Evolutionary conservation across 2,888 invertebrate genomes (phyloP).

Genomic region (Morinoia aosen): DNA sequence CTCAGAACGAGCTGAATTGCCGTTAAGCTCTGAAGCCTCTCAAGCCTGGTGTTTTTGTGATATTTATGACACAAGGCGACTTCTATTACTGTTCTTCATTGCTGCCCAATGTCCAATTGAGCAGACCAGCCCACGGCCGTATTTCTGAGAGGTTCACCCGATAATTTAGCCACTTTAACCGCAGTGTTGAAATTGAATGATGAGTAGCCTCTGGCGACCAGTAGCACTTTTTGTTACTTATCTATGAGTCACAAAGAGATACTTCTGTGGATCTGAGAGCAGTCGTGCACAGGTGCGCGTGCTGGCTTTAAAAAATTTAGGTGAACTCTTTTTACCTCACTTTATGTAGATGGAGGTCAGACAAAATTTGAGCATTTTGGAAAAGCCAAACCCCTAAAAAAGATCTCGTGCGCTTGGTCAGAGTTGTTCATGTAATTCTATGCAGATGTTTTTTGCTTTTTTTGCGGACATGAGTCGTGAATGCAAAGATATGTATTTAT

Average conservation of each 20-base stretch:
- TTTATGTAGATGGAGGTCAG: no score
- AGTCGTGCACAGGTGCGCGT: neutral
- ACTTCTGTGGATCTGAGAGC: neutral
- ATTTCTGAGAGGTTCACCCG: neutral
- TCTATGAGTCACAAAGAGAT: neutral
- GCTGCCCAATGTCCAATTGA: neutral
- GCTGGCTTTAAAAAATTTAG: neutral
- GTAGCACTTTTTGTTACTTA: neutral
- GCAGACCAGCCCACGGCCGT: neutral
- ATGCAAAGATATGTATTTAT: no score
- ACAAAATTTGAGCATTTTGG: no score
- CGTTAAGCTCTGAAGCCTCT: neutral
- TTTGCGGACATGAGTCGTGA: no score
- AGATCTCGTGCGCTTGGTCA: no score
- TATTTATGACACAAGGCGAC: neutral
- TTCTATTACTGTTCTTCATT: neutral
- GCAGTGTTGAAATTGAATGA: neutral
- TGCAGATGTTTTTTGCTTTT: no score
- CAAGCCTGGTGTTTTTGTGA: neutral
- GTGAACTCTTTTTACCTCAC: no score
- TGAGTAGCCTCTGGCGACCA: neutral
- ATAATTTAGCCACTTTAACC: neutral
- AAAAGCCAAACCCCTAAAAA: no score
- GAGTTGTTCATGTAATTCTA: no score
- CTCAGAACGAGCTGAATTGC: neutral